Conservation (phyloP, 2,888 invertebrate genomes). For the Myathropa florea region DNA sequence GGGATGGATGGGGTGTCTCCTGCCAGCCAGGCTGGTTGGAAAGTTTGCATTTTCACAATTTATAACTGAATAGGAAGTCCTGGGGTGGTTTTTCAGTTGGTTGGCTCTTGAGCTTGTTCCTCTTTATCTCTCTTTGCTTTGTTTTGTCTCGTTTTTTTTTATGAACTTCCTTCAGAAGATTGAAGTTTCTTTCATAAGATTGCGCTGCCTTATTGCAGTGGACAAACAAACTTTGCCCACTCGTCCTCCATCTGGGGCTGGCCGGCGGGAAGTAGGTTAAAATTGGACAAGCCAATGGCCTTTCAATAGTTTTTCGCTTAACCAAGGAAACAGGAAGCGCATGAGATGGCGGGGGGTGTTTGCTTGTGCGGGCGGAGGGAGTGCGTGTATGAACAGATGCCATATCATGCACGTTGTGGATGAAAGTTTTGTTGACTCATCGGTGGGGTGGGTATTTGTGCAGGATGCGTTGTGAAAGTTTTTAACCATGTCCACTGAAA, state of each 20-base stretch:
- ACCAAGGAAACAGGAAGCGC: constrained; percentile 6
- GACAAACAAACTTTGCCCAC: constrained; percentile 7
- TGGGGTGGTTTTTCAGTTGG: background rate
- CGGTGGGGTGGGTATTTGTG: background rate
- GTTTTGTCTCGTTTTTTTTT: background rate
- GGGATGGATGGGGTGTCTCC: background rate
- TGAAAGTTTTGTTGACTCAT: background rate
- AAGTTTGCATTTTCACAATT: constrained; percentile 25
- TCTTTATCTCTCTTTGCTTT: background rate
- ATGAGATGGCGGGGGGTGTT: background rate
- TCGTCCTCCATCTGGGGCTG: too few species aligned
- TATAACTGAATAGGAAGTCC: constrained; percentile 6
- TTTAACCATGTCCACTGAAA: background rate
- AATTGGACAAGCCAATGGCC: constrained; percentile 21
- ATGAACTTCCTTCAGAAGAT: background rate
- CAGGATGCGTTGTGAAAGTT: background rate
- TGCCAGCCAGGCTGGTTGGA: background rate
- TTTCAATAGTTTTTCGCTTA: constrained; percentile 9
- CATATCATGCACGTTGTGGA: background rate
- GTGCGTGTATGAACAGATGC: background rate
- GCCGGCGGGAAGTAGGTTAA: constrained; percentile 9
- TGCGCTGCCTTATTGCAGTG: constrained; percentile 8
- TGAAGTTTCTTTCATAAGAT: constrained; percentile 17
- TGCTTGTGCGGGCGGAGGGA: background rate
- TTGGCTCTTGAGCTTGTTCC: background rate